Evolutionary conservation across 2,888 invertebrate species (phyloP), one percentile per base, ranked within the genome.

Genomic region (Cantharis flavilabris): DNA sequence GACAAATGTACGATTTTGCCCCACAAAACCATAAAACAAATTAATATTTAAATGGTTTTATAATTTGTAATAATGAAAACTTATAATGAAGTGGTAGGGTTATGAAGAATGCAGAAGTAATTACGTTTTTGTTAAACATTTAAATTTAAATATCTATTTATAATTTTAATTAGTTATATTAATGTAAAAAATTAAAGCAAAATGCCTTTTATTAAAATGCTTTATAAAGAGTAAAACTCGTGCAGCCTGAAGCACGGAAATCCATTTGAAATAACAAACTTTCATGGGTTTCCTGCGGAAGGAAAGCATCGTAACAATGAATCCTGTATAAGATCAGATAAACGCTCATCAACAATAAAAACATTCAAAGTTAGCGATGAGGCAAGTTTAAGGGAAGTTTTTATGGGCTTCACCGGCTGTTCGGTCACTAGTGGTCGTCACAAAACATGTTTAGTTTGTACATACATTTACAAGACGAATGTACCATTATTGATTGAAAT

Each of bases 281-380:
- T 79, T 67, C 75, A 72, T 73, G 65, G 75, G 70, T 75, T 75
- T 72, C 75, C 75, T 73, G 72, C 73, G 78, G 76, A 77, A 77
- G 76, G 76, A 80, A 77, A 62, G 76, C 73, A 76, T 76, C 76
- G 76, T 73, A 76, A 76, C 79, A 75, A 79, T 77, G 78, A 80
- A 80, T 79, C 78, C 82, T 77, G 78, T 79, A 81, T 81, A 82
- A 82, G 80, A 82, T 76, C 79, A 81, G 81, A 82, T 83, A 83
- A 82, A 84, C 83, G 85, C 81, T 85, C 85, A 85, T 86, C 85
- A 84, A 84, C 85, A 85, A 85, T 86, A 85, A 85, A 85, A 86
- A 86, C 86, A 84, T 84, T 85, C 84, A 84, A 85, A 85, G 84
- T 85, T 83, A 81, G 83, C 84, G 84, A 86, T 84, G 84, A 84